These are phyloP conservation scores for Sphaeridia pumilis DNA, from an alignment of 2,888 invertebrate species.

Conservation along the genomic window DNA sequence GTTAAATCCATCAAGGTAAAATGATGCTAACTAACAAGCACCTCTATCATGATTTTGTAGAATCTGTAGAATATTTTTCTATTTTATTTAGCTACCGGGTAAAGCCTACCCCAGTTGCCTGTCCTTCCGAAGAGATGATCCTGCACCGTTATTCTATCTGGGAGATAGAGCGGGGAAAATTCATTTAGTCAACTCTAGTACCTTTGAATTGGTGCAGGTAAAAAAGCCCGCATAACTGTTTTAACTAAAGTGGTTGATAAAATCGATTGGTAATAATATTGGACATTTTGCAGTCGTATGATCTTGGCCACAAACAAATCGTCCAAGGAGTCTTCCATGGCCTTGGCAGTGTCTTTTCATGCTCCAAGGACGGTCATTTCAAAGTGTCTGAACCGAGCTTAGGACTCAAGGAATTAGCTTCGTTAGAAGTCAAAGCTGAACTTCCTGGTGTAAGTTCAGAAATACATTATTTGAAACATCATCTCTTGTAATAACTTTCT, in stretches of 20 bases:
- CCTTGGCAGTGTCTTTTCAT: constrained; percentile 26
- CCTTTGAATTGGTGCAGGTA: constrained; percentile 20
- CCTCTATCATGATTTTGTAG: neutral
- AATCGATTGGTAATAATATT: no score
- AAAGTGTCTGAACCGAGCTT: constrained; percentile 23
- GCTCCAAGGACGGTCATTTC: constrained; percentile 26
- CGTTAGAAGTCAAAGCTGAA: constrained; percentile 16
- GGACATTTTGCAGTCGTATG: constrained; percentile 14
- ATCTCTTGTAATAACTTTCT: neutral
- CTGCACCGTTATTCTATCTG: constrained; percentile 28
- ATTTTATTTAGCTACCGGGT: constrained; percentile 10
- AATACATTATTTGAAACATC: no score
- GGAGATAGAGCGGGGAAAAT: constrained; percentile 27
- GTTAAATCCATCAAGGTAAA: constrained; percentile 16
- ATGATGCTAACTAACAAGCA: neutral
- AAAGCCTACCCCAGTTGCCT: constrained; percentile 31
- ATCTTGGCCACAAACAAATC: constrained; percentile 20
- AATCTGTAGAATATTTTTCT: no score
- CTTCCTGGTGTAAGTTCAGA: constrained; percentile 18
- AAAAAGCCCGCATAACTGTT: no score
- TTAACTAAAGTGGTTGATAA: no score
- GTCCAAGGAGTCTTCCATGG: constrained; percentile 33
- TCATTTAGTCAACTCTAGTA: constrained; percentile 24
- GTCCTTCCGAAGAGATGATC: constrained; percentile 26
- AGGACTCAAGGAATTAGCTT: constrained; percentile 16